Base-by-base conservation (phyloP, 2,797 vertebrate genomes). In the Peromyscus attwateri region DNA sequence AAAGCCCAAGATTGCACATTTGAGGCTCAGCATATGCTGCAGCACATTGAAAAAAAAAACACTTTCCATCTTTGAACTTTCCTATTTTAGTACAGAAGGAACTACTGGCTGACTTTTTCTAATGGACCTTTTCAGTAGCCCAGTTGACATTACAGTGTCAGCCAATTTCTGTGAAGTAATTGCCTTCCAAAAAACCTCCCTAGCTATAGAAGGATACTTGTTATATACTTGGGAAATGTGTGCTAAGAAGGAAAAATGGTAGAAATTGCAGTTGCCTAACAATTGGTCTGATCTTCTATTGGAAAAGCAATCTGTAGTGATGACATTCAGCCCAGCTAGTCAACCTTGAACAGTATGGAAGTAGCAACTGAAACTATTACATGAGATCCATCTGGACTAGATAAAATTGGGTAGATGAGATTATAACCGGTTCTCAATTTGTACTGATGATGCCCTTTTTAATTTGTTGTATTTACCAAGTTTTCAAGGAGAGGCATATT, bases 121-220 rank as follows among this genome's bases (percentile, higher is more conserved):
- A 91, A 76, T 64, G 11, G 27, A 77, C 2, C 77, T 0, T 91
- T 95, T 84, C 84, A 85, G 52, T 79, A 71, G 13, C 10, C 68
- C 60, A 46, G 52, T 57, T 81, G 81, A 64, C 25, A 66, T 80
- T 60, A 49, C 14, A 77, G 14, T 66, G 46, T 84, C 77, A 49
- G 55, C 46, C 64, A 79, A 87, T 97, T 97, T 94, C 81, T 76
- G 17, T 11, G 43, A 60, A 93, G 60, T 81, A 88, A 81, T 89
- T 80, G 49, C 17, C 23, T 82, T 70, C 93, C 49, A 6, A 11
- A 88, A 89, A 37, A 55, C 1, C 55, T 70, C 29, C n/a, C 23
- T 68, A 37, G 25, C 13, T 83, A 19, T 57, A 89, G 31, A 87
- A 62, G 2, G 25, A 66, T 7, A 79, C 49, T 95, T 60, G 34